Conservation (phyloP, 2,888 invertebrate genomes). For the Thysanoteuthis rhombus region DNA sequence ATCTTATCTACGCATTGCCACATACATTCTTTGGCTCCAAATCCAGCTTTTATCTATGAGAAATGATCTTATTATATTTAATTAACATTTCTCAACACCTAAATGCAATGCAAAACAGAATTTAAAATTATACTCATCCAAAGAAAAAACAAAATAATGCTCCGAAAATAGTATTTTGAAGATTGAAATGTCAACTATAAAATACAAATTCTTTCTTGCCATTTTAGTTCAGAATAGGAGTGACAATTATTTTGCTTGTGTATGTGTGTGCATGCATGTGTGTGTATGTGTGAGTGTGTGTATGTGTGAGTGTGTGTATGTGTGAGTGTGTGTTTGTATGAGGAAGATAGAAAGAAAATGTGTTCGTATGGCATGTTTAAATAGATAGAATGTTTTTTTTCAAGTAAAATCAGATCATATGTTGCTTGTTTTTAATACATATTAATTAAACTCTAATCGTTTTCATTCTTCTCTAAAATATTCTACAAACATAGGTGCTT, state of each 20-base stretch:
- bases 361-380: too few relatives aligned
- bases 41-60: slow-evolving; percentile 12
- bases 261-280: too few relatives aligned
- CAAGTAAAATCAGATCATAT: too few relatives aligned
- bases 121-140: neutral
- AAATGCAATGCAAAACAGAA: neutral
- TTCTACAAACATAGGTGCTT: too few relatives aligned
- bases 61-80: neutral
- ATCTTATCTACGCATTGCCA: neutral
- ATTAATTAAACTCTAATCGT: too few relatives aligned
- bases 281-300: too few relatives aligned
- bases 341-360: too few relatives aligned
- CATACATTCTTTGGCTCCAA: neutral
- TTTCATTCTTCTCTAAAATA: too few relatives aligned
- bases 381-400: too few relatives aligned
- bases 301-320: too few relatives aligned
- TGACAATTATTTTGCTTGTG: neutral
- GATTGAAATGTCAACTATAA: neutral
- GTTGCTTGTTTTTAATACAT: too few relatives aligned
- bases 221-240: neutral
- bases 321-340: too few relatives aligned
- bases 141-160: neutral
- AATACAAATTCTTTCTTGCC: neutral
- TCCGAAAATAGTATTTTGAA: neutral
- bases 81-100: slow-evolving; percentile 12